Evolutionary conservation across 2,888 invertebrate genomes (phyloP), one percentile per base, ranked within the genome.

Genomic region (Chironomus riparius): DNA sequence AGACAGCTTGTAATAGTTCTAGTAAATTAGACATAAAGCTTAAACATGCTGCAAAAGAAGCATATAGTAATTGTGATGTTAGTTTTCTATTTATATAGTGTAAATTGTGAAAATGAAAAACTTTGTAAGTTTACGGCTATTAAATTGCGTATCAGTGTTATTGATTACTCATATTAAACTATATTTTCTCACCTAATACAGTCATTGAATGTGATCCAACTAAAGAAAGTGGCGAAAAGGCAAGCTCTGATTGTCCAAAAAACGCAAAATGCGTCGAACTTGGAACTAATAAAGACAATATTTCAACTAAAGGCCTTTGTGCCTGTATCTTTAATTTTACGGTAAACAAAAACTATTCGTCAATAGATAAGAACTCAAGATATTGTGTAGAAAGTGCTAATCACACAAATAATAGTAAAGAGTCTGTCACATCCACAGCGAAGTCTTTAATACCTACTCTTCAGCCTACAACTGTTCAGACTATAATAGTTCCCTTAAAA

Each of bases 391-490:
- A 74, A 5, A 38, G 10, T 10, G n/a, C 6, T 3, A 47, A 65
- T 24, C 24, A 65, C 1, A 65, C 62, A 22, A 10, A 3, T n/a
- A n/a, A n/a, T n/a, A n/a, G n/a, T n/a, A n/a, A n/a, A n/a, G n/a
- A n/a, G n/a, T n/a, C n/a, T n/a, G n/a, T n/a, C 22, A 1, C 56
- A 18, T 15, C 56, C n/a, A 15, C 50, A 15, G 13, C n/a, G 0
- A 22, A 15, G 13, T n/a, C 24, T 0, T n/a, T 24, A 22, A 13
- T 47, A 3, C 3, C 48, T 2, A 21, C 50, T 21, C 3, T 7
- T n/a, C 38, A 10, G 2, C 15, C 47, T 0, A 21, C 15, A 68
- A 77, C 76, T 12, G 76, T 76, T n/a, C 70, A 77, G 7, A 73
- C 73, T 12, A 3, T 24, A 24, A 24, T 24, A n/a, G 70, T 76